Conservation (phyloP, 2,888 invertebrate genomes). For the Alcis repandata region DNA sequence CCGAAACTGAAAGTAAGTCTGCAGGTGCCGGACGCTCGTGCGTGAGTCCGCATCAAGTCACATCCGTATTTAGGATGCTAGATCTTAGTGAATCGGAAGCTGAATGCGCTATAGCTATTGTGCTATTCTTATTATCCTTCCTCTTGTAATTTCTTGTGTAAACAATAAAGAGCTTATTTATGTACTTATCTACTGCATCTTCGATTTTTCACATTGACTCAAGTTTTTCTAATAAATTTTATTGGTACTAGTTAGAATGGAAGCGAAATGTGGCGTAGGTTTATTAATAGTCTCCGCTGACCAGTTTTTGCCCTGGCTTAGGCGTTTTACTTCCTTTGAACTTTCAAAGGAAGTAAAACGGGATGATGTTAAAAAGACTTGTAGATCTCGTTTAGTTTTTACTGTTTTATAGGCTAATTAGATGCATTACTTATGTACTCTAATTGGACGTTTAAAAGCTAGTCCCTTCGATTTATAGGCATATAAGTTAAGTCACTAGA, state of each 20-base stretch:
- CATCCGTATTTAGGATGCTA: conserved; percentile 21
- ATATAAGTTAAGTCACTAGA: background rate
- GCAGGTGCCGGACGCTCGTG: conserved; percentile 57
- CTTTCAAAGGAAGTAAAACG: conserved; percentile 31
- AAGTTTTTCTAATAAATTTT: conserved; percentile 6
- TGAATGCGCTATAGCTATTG: background rate
- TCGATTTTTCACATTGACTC: background rate
- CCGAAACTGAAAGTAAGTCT: conserved; percentile 72
- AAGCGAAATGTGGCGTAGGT: conserved; percentile 20
- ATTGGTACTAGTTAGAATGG: conserved; percentile 16
- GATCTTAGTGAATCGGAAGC: conserved; percentile 30
- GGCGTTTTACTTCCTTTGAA: too few species aligned
- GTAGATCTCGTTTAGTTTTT: conserved; percentile 2
- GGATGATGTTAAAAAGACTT: conserved; percentile 14
- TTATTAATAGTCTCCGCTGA: conserved; percentile 30
- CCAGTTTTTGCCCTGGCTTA: conserved; percentile 25
- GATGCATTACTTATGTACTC: conserved; percentile 1
- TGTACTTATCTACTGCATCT: too few species aligned
- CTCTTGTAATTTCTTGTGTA: too few species aligned
- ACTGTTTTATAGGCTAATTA: conserved; percentile 7
- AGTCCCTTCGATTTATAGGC: background rate
- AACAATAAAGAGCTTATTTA: too few species aligned
- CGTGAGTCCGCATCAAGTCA: conserved; percentile 49
- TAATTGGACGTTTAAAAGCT: conserved; percentile 9
- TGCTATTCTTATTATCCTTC: too few species aligned